Percentiles rank a stretch among this genome's conserved stretches.
Conservation (phyloP, 2,888 invertebrate genomes). For the Labia minor region DNA sequence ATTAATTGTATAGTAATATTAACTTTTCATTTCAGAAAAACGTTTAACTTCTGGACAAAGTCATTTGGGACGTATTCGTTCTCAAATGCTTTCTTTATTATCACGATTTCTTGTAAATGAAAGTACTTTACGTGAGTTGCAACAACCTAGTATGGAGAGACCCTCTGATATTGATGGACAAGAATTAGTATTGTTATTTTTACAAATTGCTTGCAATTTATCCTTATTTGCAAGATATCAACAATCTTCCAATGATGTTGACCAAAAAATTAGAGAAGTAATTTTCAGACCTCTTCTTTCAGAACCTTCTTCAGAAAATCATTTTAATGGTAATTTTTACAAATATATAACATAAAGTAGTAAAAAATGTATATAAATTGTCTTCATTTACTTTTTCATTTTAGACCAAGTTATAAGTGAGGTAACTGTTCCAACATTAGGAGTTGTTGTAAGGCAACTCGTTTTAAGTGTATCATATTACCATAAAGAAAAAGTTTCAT, state of each 20-base stretch:
- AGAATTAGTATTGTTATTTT: constrained; percentile 27
- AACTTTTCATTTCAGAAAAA: background rate
- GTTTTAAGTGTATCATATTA: constrained; percentile 45
- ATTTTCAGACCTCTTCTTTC: constrained; percentile 43
- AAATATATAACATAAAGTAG: too few relatives aligned
- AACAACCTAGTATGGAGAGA: constrained; percentile 22
- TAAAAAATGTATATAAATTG: too few relatives aligned
- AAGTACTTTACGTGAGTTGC: constrained; percentile 34
- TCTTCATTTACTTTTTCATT: background rate
- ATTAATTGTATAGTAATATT: background rate
- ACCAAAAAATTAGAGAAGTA: constrained; percentile 43
- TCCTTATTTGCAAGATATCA: constrained; percentile 59
- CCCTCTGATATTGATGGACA: constrained; percentile 16
- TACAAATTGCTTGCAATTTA: constrained; percentile 60
- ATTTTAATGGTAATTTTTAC: background rate
- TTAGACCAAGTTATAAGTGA: background rate
- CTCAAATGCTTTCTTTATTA: constrained; percentile 62
- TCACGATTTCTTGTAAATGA: constrained; percentile 53
- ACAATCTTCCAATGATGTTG: constrained; percentile 44
- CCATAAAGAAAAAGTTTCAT: constrained; percentile 40
- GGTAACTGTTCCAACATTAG: constrained; percentile 37
- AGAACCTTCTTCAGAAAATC: constrained; percentile 30
- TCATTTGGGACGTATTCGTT: constrained; percentile 50
- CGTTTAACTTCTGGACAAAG: background rate
- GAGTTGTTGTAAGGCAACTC: constrained; percentile 45